Evolutionary conservation across 2,113 vertebrate species (phyloP).

Genomic region (Hippocampus comes): DNA sequence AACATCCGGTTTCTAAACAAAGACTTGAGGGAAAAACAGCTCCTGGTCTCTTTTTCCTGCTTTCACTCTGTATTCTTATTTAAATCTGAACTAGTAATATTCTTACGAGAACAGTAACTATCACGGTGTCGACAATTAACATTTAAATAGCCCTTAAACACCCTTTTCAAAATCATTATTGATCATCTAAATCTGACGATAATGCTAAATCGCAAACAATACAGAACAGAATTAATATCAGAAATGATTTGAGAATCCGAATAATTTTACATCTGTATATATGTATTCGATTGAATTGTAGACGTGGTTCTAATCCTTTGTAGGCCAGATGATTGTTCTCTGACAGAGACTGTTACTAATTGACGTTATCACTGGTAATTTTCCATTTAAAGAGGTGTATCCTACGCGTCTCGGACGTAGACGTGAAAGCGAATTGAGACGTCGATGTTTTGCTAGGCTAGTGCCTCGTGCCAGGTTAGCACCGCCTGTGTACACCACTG

Average conservation of each 20-base stretch:
- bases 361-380: not conserved
- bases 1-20: constrained; percentile 66
- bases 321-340: not conserved
- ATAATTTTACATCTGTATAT: not conserved
- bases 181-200: not conserved
- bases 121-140: too few relatives aligned
- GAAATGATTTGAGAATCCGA: not conserved
- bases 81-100: fast-evolving
- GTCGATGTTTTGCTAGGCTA: not conserved
- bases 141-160: not conserved
- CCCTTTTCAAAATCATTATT: not conserved
- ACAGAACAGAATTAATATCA: not conserved
- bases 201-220: not conserved
- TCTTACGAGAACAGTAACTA: not conserved
- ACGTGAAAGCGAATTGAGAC: not conserved
- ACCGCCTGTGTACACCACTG: not conserved
- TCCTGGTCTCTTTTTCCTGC: not conserved
- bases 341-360: not conserved
- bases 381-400: not conserved
- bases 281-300: not conserved
- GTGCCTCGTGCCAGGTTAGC: not conserved
- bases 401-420: not conserved
- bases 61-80: not conserved
- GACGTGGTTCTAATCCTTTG: not conserved
- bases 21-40: constrained; percentile 52